phyloP scores from a whole-genome alignment of 2,797 vertebrate genomes.

The Podargus strigoides region DNA sequence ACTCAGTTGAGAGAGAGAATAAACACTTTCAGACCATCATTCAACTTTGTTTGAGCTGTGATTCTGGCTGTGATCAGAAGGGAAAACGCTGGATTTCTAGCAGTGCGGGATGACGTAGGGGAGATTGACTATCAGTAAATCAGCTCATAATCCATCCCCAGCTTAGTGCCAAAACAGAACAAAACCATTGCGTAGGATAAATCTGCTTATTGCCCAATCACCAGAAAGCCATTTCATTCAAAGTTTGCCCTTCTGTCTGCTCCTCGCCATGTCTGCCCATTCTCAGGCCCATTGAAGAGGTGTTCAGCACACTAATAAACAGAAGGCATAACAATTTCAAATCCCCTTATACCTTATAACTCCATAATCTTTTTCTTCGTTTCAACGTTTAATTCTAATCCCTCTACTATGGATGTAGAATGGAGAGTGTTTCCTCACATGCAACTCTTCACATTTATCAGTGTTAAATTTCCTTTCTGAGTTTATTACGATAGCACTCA shows the following conservation, averaged over 20 bases:
- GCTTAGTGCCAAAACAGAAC: background rate
- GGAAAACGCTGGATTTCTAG: background rate
- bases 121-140: background rate
- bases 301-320: background rate
- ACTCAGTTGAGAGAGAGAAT: background rate
- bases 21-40: background rate
- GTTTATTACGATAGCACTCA: background rate
- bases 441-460: background rate
- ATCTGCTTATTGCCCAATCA: background rate
- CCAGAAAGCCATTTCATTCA: background rate
- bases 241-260: background rate
- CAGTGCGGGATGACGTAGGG: background rate
- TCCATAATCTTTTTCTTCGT: background rate
- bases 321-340: background rate
- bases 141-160: background rate
- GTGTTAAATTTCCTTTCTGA: background rate
- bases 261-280: background rate
- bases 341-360: background rate
- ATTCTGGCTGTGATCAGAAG: background rate
- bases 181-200: background rate
- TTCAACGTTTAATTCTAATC: background rate
- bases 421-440: background rate
- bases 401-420: background rate
- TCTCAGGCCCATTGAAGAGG: background rate
- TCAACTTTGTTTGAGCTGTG: background rate